Evolutionary conservation across 2,888 invertebrate species (phyloP).

Genomic region (Ennomos quercinarius): DNA sequence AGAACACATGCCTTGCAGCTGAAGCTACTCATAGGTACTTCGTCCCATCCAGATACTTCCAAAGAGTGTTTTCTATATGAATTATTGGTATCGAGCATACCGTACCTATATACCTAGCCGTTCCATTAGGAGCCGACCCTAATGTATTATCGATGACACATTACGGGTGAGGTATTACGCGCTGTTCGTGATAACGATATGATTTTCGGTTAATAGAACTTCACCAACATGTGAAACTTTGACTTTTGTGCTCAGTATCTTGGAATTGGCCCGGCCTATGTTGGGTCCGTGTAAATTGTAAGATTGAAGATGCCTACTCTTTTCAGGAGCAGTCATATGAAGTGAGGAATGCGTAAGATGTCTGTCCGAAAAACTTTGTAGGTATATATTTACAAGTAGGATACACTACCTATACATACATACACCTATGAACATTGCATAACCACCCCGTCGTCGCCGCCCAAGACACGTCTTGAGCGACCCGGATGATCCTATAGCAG

Average conservation of each 20-base stretch:
- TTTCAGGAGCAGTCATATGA: too few species aligned
- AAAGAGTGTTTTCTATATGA: background rate
- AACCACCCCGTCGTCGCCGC: too few species aligned
- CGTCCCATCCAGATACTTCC: conserved; percentile 4
- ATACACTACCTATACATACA: too few species aligned
- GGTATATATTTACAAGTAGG: too few species aligned
- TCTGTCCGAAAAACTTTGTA: too few species aligned
- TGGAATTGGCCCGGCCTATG: conserved; percentile 1
- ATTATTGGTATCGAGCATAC: conserved; percentile 7
- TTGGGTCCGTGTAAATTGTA: background rate
- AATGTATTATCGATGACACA: conserved; percentile 52
- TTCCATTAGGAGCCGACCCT: conserved; percentile 46
- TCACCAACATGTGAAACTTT: conserved; percentile 12
- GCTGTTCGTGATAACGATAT: conserved; percentile 30
- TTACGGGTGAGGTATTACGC: conserved; percentile 41
- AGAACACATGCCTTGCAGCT: too few species aligned
- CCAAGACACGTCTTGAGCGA: too few species aligned
- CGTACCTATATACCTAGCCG: conserved; percentile 24
- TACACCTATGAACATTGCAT: too few species aligned
- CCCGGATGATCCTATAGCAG: too few species aligned
- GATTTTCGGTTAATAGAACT: conserved; percentile 27
- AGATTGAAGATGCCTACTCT: too few species aligned
- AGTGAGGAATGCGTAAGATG: too few species aligned
- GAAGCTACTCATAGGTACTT: background rate
- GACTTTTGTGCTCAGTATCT: conserved; percentile 17